A percentile compares a stretch with the other conserved stretches of the same genome.
These are phyloP conservation scores for Priocnemis perturbator DNA, from an alignment of 2,888 invertebrate genomes.

Conservation along the genomic window DNA sequence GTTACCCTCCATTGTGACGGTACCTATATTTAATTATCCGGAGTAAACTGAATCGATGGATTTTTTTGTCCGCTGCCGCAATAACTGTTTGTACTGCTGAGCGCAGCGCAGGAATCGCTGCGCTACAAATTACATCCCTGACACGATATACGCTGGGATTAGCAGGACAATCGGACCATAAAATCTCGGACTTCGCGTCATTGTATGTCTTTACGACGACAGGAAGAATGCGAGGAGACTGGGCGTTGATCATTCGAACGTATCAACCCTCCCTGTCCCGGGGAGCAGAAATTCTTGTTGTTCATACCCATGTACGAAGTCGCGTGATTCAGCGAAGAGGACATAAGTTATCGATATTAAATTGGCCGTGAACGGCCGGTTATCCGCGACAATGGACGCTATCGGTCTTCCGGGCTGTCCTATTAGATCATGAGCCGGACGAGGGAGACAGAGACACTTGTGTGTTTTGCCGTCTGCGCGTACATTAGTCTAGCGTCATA, in stretches of 20 bases:
- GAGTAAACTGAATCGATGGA: too few relatives aligned
- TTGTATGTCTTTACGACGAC: constrained; percentile 2
- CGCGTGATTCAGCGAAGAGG: constrained; percentile 5
- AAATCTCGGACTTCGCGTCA: constrained; percentile 47
- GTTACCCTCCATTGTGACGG: background rate
- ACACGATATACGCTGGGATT: too few relatives aligned
- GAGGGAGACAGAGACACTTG: constrained; percentile 22
- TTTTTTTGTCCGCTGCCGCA: too few relatives aligned
- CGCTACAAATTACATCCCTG: too few relatives aligned
- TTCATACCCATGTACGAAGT: constrained; percentile 19
- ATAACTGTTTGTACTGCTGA: too few relatives aligned
- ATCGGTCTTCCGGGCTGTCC: constrained; percentile 48
- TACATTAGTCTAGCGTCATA: constrained; percentile 31
- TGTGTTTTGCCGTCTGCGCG: constrained; percentile 21
- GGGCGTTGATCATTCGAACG: too few relatives aligned
- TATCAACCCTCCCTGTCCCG: too few relatives aligned
- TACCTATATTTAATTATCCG: background rate
- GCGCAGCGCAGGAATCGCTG: too few relatives aligned
- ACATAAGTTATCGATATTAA: constrained; percentile 51
- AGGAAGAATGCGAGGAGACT: too few relatives aligned
- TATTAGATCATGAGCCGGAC: constrained; percentile 36
- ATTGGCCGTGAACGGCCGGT: constrained; percentile 49
- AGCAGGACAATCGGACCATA: constrained; percentile 21
- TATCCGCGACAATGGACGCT: constrained; percentile 46
- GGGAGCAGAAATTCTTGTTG: too few relatives aligned